A percentile compares a stretch with the other conserved stretches of the same genome.
phyloP scores from a whole-genome alignment of 2,888 invertebrate genomes.

The Eupithecia dodoneata region DNA sequence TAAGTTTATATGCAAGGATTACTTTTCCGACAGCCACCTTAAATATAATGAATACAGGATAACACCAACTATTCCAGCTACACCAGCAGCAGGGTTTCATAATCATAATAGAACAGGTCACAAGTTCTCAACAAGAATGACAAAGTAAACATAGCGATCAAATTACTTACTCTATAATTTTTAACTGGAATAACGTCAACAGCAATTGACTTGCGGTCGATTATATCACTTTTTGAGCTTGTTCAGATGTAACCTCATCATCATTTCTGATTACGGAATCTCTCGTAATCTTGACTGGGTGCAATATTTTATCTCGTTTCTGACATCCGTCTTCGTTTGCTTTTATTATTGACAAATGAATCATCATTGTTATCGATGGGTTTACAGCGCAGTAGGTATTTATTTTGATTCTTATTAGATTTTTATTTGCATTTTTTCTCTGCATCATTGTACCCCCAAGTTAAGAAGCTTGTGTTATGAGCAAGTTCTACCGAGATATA shows the following conservation, averaged over 20 bases:
- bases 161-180: constrained; percentile 14
- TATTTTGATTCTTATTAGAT: background rate
- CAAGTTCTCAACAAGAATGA: background rate
- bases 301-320: constrained; percentile 29
- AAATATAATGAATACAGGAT: background rate
- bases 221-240: constrained; percentile 38
- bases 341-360: constrained; percentile 39
- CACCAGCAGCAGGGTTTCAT: background rate
- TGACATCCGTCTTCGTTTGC: constrained; percentile 35
- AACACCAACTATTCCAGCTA: background rate
- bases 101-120: constrained; percentile 6
- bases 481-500: background rate
- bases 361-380: constrained; percentile 31
- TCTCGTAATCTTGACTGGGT: constrained; percentile 30
- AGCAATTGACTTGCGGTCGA: constrained; percentile 21
- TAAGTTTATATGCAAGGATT: background rate
- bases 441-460: background rate
- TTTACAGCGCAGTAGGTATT: constrained; percentile 14
- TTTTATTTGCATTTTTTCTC: background rate
- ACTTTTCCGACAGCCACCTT: background rate
- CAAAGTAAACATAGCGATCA: constrained; percentile 13
- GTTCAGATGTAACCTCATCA: constrained; percentile 36
- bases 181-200: constrained; percentile 16
- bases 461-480: background rate
- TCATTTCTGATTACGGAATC: constrained; percentile 32